phyloP scores from a whole-genome alignment of 2,113 vertebrate species.

The Ondatra zibethicus region DNA sequence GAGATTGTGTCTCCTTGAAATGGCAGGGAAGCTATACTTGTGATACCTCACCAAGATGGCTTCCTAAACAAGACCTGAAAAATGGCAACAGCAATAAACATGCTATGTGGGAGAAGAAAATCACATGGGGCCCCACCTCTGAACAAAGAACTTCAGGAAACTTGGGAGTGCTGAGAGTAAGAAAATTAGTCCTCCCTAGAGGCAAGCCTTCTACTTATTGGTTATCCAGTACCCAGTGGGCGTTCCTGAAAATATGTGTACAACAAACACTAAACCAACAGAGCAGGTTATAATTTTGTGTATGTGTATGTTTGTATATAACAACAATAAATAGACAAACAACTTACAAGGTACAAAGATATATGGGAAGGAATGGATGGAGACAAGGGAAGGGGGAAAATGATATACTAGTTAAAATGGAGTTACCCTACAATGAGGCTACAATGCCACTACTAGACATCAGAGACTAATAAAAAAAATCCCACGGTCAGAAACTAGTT shows the following conservation, averaged over 20 bases:
- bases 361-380: neutral
- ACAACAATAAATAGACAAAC: neutral
- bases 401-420: neutral
- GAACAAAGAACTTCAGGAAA: too few relatives aligned
- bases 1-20: neutral
- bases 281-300: neutral
- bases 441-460: neutral
- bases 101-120: neutral
- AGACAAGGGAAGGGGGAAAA: neutral
- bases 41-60: neutral
- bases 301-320: neutral
- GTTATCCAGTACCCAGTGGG: neutral
- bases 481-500: neutral
- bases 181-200: neutral
- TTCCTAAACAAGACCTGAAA: neutral
- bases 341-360: neutral
- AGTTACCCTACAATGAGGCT: neutral
- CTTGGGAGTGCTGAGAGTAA: neutral
- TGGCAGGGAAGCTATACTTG: neutral
- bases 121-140: too few relatives aligned
- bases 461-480: neutral
- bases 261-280: neutral
- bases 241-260: neutral
- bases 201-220: neutral
- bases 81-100: neutral